Percentiles rank a stretch among this genome's conserved stretches.
Conservation (phyloP, 1,140 invertebrate species). For the Bilobella aurantiaca region DNA sequence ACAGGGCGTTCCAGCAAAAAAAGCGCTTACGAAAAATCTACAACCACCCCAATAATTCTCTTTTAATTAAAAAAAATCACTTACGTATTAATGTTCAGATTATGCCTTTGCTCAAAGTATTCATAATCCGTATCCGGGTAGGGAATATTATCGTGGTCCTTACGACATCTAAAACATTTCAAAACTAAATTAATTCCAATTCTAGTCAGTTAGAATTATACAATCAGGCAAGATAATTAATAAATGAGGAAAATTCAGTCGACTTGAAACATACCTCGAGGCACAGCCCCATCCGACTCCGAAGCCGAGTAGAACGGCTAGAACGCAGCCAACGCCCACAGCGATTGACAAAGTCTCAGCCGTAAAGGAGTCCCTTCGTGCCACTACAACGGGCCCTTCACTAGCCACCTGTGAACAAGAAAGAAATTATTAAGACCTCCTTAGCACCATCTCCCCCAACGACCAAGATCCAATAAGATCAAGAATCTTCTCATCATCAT, state of each 20-base stretch:
- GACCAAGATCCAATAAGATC: neutral
- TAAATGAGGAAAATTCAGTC: no score
- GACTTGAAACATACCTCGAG: no score
- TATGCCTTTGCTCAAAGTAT: conserved; percentile 40
- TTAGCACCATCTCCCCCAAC: neutral
- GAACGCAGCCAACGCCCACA: conserved; percentile 43
- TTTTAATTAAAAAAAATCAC: no score
- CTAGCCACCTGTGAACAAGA: conserved; percentile 18
- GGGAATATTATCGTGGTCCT: conserved; percentile 41
- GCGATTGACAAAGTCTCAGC: conserved; percentile 45
- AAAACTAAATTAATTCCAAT: no score
- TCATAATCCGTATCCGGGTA: conserved; percentile 42
- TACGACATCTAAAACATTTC: conserved; percentile 42
- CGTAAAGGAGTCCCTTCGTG: conserved; percentile 38
- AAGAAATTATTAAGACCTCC: neutral
- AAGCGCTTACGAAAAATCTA: neutral
- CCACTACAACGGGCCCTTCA: conserved; percentile 27
- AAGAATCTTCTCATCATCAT: neutral
- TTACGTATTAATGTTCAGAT: conserved; percentile 35
- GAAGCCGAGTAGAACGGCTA: conserved; percentile 45
- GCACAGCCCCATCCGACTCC: conserved; percentile 44
- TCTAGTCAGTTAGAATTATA: no score
- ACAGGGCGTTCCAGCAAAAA: no score
- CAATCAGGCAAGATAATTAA: no score
- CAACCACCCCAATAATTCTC: neutral